A percentile compares a stretch with the other conserved stretches of the same genome.
These are phyloP conservation scores for Hyposoter didymator DNA, from an alignment of 2,888 invertebrate genomes.

Conservation along the genomic window DNA sequence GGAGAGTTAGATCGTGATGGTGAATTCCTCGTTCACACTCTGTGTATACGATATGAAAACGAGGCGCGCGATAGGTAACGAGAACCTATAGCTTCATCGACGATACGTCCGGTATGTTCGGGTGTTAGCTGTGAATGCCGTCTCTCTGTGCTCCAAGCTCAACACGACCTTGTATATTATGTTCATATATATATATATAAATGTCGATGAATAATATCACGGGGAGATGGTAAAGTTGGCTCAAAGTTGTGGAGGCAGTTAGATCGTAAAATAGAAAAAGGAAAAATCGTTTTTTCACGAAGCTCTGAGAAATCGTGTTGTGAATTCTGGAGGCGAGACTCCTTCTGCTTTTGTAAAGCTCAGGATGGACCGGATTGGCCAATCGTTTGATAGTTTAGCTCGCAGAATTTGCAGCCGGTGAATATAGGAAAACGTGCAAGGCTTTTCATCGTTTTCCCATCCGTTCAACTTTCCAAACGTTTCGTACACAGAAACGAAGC, in stretches of 20 bases:
- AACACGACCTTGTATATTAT: background rate
- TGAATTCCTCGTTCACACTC: constrained; percentile 50
- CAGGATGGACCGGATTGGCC: background rate
- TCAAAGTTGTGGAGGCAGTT: background rate
- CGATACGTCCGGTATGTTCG: constrained; percentile 64
- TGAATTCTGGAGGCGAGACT: background rate
- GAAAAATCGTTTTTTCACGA: background rate
- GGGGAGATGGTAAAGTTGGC: background rate
- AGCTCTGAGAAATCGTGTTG: background rate
- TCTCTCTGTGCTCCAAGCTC: constrained; percentile 18
- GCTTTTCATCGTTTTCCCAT: too few species aligned
- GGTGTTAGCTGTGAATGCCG: constrained; percentile 37
- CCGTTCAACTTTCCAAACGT: too few species aligned
- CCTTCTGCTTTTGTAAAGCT: background rate
- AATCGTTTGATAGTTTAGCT: background rate
- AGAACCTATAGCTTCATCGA: constrained; percentile 60
- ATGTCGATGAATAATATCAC: background rate
- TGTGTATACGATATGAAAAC: constrained; percentile 19
- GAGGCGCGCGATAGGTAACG: constrained; percentile 46
- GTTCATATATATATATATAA: constrained; percentile 2
- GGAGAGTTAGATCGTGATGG: constrained; percentile 16
- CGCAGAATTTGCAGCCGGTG: background rate
- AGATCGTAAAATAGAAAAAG: background rate
- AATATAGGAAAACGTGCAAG: background rate
- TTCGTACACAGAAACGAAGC: too few species aligned